Conservation (phyloP, 1,140 invertebrate genomes). For the Manduca sexta region DNA sequence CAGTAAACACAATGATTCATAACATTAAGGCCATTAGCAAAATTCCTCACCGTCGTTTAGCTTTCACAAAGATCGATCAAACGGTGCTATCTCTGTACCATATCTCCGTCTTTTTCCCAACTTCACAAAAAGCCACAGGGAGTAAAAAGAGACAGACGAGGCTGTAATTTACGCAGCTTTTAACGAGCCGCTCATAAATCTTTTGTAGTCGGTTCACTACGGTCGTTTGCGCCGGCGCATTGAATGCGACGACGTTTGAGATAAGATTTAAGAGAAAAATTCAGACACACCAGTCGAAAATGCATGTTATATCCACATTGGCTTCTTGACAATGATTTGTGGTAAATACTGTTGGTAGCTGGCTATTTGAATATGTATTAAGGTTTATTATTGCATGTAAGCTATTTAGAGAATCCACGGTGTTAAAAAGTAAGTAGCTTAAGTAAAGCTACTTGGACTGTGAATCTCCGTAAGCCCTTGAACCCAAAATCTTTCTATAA, state of each 20-base stretch:
- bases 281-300: background rate
- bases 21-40: conserved; percentile 2
- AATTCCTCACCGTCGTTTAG: conserved; percentile 4
- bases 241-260: conserved; percentile 7
- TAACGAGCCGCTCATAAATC: conserved; percentile 22
- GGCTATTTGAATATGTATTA: too few relatives aligned
- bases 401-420: too few relatives aligned
- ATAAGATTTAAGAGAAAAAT: background rate
- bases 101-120: background rate
- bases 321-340: too few relatives aligned
- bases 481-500: too few relatives aligned
- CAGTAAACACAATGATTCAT: too few relatives aligned
- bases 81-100: conserved; percentile 7
- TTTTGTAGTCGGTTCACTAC: conserved; percentile 23
- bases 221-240: conserved; percentile 15
- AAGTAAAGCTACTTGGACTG: too few relatives aligned
- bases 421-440: too few relatives aligned
- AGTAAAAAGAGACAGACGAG: conserved; percentile 13
- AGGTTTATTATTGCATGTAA: too few relatives aligned
- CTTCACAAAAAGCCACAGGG: background rate
- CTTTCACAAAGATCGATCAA: conserved; percentile 14
- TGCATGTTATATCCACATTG: too few relatives aligned
- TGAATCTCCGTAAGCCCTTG: too few relatives aligned
- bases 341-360: too few relatives aligned
- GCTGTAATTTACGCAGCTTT: conserved; percentile 26